phyloP scores from a whole-genome alignment of 2,888 invertebrate genomes.

The Chrysolina oricalcia region DNA sequence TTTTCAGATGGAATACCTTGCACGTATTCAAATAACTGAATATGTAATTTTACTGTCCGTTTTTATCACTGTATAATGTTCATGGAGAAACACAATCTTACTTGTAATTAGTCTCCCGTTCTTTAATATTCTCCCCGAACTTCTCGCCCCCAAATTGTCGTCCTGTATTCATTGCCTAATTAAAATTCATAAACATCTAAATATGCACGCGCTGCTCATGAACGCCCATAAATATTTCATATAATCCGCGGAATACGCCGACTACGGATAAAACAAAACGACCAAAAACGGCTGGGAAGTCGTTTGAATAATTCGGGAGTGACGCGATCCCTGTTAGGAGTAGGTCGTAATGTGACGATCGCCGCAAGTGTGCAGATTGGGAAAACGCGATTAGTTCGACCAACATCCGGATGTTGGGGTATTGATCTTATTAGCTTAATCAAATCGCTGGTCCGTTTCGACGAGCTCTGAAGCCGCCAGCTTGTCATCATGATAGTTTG shows the following conservation, averaged over 20 bases:
- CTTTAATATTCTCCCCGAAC: slow-evolving; percentile 18
- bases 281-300: slow-evolving; percentile 8
- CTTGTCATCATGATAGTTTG: slow-evolving; percentile 51
- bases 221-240: slow-evolving; percentile 46
- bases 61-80: not conserved
- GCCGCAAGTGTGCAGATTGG: slow-evolving; percentile 58
- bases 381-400: slow-evolving; percentile 58
- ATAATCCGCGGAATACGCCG: slow-evolving; percentile 32
- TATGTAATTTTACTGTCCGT: not conserved
- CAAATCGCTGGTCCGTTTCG: slow-evolving; percentile 58
- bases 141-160: slow-evolving; percentile 20
- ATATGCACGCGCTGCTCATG: slow-evolving; percentile 41
- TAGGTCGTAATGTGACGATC: slow-evolving; percentile 51
- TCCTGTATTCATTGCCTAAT: slow-evolving; percentile 47
- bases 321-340: slow-evolving; percentile 32
- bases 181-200: slow-evolving; percentile 44
- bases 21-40: too few species aligned
- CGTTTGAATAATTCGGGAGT: not conserved
- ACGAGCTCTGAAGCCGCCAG: slow-evolving; percentile 46
- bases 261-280: slow-evolving; percentile 4
- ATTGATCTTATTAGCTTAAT: slow-evolving; percentile 64
- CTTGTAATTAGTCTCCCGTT: not conserved
- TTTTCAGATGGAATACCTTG: too few species aligned
- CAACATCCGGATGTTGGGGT: slow-evolving; percentile 58
- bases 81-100: not conserved